Evolutionary conservation across 2,888 invertebrate genomes (phyloP), one percentile per base, ranked within the genome.

Genomic region (Harpagoxenus sublaevis): DNA sequence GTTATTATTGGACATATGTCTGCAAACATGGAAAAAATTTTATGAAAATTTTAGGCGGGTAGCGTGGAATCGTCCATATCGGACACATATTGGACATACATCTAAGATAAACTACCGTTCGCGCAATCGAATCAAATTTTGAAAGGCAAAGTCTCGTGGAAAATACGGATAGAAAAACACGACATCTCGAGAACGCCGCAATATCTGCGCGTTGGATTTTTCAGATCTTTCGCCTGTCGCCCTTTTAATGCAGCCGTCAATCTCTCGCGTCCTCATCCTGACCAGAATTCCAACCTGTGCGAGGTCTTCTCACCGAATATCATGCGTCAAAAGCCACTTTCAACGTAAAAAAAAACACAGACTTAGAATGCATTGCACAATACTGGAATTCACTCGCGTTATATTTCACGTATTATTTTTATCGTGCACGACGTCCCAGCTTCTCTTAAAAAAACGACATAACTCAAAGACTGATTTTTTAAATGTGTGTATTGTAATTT

Each of bases 191-290:
- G 86, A 87, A 82, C 78, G 84, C 74, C 89, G 75, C 77, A 89
- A 89, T 86, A 86, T 86, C 84, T 74, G 66, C 84, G 57, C 62
- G 62, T 28, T 62, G 70, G 85, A 86, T 84, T 86, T 84, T 83
- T 79, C 79, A 28, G 48, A 70, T 84, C 87, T 65, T 84, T 88
- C 81, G 48, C 55, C 87, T 87, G 87, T 86, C 88, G 75, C 62
- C 82, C 79, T 89, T 81, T 89, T 89, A 89, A 89, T 89, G 88
- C 78, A 89, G 84, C 89, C 86, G 89, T 89, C 89, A 89, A 89
- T 88, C 89, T 65, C 48, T 10, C 31, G 57, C 57, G 70, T 60
- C 60, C 79, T 81, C 60, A 48, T 81, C 79, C 79, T 81, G 79
- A 62, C 79, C 79, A 60, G 73, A 81, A 73, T 71, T 62, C 51